Base-by-base conservation (phyloP, 2,888 invertebrate genomes). In the Nemoura dubitans region DNA sequence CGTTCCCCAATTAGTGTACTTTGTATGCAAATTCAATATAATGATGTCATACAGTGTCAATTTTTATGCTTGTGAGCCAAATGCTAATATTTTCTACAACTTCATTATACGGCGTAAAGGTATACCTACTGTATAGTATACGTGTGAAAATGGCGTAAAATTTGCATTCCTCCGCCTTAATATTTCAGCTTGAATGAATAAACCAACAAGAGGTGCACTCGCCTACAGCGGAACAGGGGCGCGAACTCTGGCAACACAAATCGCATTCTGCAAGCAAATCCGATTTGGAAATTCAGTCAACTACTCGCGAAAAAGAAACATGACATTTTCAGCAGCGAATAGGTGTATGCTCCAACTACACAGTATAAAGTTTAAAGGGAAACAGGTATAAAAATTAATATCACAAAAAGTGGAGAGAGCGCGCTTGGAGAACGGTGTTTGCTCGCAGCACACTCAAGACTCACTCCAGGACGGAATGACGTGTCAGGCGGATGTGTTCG, bases 31-130 rank as follows among this genome's bases (percentile, higher is more conserved):
- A 78, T 78, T 26, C 2, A 3, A 7, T 2, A 26, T 26, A 26
- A 28, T 21, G 78, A 78, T 78, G 78, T 28, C 78, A 16, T 26
- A 16, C 2, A 7, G 16, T 59, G 21, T 59, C 10, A 7, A 59
- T 21, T 59, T 59, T 7, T 59, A 59, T 59, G 16, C 59, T 59
- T 10, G 21, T 14, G 59, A 59, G 59, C 59, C 59, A 59, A 59
- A 59, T 59, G 59, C 59, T 59, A 59, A 59, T 59, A 59, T 59
- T 59, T 59, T 59, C 59, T 59, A 59, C 59, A 59, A 59, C 59
- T 59, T 59, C 59, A 59, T 59, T 59, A 59, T 59, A 21, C 59
- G 59, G 10, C 10, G 36, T n/a, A n/a, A n/a, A n/a, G n/a, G n/a
- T n/a, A n/a, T n/a, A n/a, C n/a, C n/a, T n/a, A n/a, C 59, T 59